phyloP scores from a whole-genome alignment of 2,113 vertebrate species.

The Pipra filicauda region DNA sequence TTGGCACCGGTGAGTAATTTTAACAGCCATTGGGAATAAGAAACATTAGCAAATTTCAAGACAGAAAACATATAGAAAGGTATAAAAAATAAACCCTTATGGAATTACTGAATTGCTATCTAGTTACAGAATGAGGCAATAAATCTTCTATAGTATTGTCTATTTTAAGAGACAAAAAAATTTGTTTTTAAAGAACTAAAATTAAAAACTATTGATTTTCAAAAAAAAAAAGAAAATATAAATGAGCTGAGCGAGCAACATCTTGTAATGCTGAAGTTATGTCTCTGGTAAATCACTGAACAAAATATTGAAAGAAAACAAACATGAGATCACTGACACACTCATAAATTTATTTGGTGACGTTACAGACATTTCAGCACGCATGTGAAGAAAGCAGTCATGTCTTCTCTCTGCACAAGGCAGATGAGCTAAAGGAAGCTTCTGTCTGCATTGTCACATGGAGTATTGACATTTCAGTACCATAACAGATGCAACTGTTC shows the following conservation, averaged over 20 bases:
- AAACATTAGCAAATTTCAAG: not conserved
- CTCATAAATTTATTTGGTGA: not conserved
- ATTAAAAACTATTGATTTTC: not conserved
- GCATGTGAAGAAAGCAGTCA: not conserved
- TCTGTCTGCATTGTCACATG: not conserved
- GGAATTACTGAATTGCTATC: not conserved
- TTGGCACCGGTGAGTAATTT: not conserved
- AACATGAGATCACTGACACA: not conserved
- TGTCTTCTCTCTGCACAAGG: not conserved
- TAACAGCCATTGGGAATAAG: not conserved
- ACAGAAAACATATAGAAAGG: not conserved
- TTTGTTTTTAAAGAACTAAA: not conserved
- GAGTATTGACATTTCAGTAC: not conserved
- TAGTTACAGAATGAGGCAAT: not conserved
- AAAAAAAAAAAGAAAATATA: not conserved
- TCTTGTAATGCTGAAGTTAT: not conserved
- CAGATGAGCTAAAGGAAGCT: not conserved
- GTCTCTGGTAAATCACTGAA: not conserved
- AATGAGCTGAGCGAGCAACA: not conserved
- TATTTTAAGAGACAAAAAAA: not conserved
- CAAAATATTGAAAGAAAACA: not conserved
- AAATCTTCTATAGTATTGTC: not conserved
- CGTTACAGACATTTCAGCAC: not conserved
- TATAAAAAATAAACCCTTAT: not conserved
- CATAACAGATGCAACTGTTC: not conserved